Base-by-base conservation (phyloP, 1,140 invertebrate genomes). In the Sycobia sp. region DNA sequence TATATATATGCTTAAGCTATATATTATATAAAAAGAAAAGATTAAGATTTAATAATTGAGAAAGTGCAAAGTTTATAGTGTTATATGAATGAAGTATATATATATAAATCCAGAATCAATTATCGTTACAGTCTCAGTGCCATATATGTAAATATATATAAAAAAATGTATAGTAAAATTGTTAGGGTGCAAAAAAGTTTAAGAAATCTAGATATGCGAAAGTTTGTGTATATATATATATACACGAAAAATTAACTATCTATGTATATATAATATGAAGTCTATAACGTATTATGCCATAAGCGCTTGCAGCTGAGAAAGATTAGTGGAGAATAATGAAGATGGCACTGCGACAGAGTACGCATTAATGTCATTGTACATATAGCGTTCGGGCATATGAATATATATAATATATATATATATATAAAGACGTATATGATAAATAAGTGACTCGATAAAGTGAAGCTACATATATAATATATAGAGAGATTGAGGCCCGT, bases 401-500 rank as follows among this genome's bases (percentile, higher is more conserved):
- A n/a, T n/a, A n/a, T n/a, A n/a, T n/a, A n/a, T n/a, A n/a, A n/a
- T n/a, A n/a, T n/a, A n/a, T n/a, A n/a, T n/a, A n/a, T n/a, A n/a
- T n/a, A 32, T 41, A 62, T 43, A 25, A 59, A 62, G 53, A 65
- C 63, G 55, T 38, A 50, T 10, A 47, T 55, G 47, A 62, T 50
- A 58, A 50, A 58, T 68, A n/a, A 64, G 57, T 69, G 55, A 59
- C 65, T 69, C 56, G 47, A 66, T 72, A 57, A 69, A 71, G n/a
- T 69, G 71, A 73, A 80, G 75, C 76, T 71, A n/a, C n/a, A n/a
- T n/a, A n/a, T n/a, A n/a, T n/a, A n/a, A n/a, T n/a, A n/a, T n/a
- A n/a, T n/a, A n/a, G n/a, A 78, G 75, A 80, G 76, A 80, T 79
- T 70, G 77, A 73, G 73, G 78, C 75, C 73, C n/a, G n/a, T n/a